phyloP scores from a whole-genome alignment of 2,888 invertebrate genomes.

The Pteria penguin region DNA sequence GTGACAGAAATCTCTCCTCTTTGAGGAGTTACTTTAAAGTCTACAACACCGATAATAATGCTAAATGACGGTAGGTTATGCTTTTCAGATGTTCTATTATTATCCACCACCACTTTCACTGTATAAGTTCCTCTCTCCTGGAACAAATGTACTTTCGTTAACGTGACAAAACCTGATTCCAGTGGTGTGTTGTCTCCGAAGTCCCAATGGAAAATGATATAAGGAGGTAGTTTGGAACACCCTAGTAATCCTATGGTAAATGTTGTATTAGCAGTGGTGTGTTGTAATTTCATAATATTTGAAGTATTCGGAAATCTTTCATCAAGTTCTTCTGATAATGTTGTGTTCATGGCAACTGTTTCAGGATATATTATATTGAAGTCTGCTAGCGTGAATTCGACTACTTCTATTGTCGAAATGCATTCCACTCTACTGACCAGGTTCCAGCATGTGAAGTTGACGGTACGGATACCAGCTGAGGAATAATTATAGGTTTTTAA shows the following conservation, averaged over 20 bases:
- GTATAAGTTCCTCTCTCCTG: constrained; percentile 13
- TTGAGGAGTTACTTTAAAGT: constrained; percentile 16
- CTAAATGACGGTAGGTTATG: neutral
- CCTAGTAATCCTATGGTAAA: constrained; percentile 31
- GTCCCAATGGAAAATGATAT: constrained; percentile 31
- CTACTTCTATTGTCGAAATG: constrained; percentile 17
- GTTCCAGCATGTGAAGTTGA: constrained; percentile 32
- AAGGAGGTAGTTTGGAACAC: constrained; percentile 25
- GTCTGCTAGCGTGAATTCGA: constrained; percentile 6
- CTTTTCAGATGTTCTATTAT: neutral
- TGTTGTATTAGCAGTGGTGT: constrained; percentile 9
- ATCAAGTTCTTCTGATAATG: neutral
- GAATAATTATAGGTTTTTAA: constrained; percentile 3
- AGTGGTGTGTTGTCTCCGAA: constrained; percentile 32
- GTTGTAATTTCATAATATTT: neutral
- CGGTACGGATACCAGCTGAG: constrained; percentile 7
- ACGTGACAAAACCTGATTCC: neutral
- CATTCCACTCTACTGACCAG: constrained; percentile 5
- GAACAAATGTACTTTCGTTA: constrained; percentile 22
- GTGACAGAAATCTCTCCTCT: neutral
- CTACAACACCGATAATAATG: constrained; percentile 16
- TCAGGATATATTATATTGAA: constrained; percentile 12
- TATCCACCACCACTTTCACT: constrained; percentile 16
- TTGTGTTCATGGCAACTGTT: constrained; percentile 29
- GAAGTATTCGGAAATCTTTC: neutral